Percentiles rank a stretch among this genome's conserved stretches.
These are phyloP conservation scores for Hemicordylus capensis DNA, from an alignment of 2,113 vertebrate species.

Conservation along the genomic window DNA sequence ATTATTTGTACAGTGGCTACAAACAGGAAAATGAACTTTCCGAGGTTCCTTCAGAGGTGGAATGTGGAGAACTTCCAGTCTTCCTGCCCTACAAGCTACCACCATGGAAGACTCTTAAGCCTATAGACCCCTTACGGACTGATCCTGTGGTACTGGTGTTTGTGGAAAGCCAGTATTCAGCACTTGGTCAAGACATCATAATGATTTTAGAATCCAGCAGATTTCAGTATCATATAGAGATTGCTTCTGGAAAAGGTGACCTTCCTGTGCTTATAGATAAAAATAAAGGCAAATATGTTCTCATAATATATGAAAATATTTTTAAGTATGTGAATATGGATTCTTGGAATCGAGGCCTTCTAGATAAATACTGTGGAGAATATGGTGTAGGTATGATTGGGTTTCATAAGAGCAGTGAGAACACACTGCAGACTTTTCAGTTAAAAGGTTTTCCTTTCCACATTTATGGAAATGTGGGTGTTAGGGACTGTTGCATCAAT, in stretches of 20 bases:
- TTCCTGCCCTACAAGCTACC: slow-evolving; percentile 59
- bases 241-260: slow-evolving; percentile 81
- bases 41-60: slow-evolving; percentile 71
- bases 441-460: slow-evolving; percentile 77
- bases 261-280: slow-evolving; percentile 80
- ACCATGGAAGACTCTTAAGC: slow-evolving; percentile 67
- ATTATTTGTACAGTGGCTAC: slow-evolving; percentile 82
- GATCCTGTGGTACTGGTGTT: slow-evolving; percentile 81
- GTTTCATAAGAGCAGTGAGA: slow-evolving; percentile 78
- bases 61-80: slow-evolving; percentile 73
- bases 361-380: slow-evolving; percentile 83
- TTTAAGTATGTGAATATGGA: slow-evolving; percentile 82
- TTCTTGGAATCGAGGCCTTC: slow-evolving; percentile 80
- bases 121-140: slow-evolving; percentile 65
- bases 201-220: slow-evolving; percentile 79
- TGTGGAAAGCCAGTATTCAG: slow-evolving; percentile 84
- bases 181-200: slow-evolving; percentile 82
- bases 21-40: slow-evolving; percentile 79
- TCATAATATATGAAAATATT: slow-evolving; percentile 83
- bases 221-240: slow-evolving; percentile 80
- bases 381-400: slow-evolving; percentile 80
- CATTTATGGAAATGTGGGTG: slow-evolving; percentile 72
- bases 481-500: slow-evolving; percentile 82
- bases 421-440: slow-evolving; percentile 71
- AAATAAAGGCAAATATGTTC: slow-evolving; percentile 77